These are phyloP conservation scores for Pseudococcus longispinus DNA, from an alignment of 2,888 invertebrate genomes.

Conservation along the genomic window DNA sequence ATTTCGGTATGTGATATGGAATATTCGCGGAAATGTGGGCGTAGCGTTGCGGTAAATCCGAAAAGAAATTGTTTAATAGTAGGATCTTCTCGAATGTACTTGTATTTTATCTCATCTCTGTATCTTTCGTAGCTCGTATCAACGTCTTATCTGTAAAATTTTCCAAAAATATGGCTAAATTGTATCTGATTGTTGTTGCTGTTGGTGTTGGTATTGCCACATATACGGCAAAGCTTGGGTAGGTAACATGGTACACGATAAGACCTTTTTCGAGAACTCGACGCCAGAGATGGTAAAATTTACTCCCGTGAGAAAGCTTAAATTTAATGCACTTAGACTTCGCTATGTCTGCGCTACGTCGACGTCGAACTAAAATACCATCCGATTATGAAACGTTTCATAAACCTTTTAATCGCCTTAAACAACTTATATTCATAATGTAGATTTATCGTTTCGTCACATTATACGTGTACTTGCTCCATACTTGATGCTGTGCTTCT, in stretches of 20 bases:
- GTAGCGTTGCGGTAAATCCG: neutral
- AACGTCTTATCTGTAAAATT: neutral
- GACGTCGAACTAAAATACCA: neutral
- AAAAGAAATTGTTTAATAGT: neutral
- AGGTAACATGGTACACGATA: neutral
- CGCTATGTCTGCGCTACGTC: neutral
- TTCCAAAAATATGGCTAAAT: neutral
- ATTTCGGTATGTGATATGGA: neutral
- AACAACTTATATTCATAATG: conserved; percentile 32
- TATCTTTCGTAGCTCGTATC: neutral
- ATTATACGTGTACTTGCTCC: neutral
- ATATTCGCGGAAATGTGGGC: neutral
- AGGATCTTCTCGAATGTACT: neutral
- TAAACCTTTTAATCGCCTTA: conserved; percentile 39
- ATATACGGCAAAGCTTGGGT: neutral
- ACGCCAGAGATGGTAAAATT: neutral
- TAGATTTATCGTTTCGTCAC: conserved; percentile 20
- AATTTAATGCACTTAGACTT: conserved; percentile 24
- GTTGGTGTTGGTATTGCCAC: neutral
- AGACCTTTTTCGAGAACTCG: neutral
- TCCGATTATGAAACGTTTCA: conserved; percentile 36
- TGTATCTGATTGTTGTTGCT: neutral
- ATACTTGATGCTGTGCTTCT: neutral
- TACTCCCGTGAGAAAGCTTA: neutral
- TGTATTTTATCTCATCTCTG: neutral